A percentile compares a stretch with the other conserved stretches of the same genome.
Conservation (phyloP, 2,797 vertebrate species). For the Pangasius mekongensis region DNA sequence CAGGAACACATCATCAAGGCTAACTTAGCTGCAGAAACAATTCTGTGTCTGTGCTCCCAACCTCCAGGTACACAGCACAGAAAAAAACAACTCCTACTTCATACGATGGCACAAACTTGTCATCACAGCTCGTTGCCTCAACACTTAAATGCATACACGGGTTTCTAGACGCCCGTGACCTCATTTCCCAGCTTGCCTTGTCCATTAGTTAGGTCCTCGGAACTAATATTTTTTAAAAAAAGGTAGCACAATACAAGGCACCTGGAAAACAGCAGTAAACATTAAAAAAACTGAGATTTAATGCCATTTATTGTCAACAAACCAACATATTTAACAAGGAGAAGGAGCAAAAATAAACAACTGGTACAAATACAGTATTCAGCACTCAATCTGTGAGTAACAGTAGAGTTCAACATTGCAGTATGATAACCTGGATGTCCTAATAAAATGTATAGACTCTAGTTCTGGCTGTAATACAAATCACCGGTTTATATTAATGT, state of each 20-base stretch:
- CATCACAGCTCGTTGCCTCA: slow-evolving; percentile 44
- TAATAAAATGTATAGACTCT: background rate
- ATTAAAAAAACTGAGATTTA: background rate
- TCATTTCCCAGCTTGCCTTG: slow-evolving; percentile 22
- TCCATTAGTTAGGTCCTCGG: slow-evolving; percentile 24
- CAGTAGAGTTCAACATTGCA: background rate
- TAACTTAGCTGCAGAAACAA: background rate
- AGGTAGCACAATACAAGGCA: background rate
- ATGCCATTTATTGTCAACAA: background rate
- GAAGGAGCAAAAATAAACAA: background rate
- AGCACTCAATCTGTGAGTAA: background rate
- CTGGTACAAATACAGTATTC: background rate
- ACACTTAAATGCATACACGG: slow-evolving; percentile 13
- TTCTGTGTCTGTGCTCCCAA: slow-evolving; percentile 23
- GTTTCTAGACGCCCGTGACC: slow-evolving; percentile 17
- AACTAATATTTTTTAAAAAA: slow-evolving; percentile 25
- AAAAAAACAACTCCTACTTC: slow-evolving; percentile 32
- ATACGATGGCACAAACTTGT: slow-evolving; percentile 42
- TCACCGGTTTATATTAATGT: background rate
- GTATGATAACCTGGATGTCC: background rate
- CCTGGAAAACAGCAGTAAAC: slow-evolving; percentile 2
- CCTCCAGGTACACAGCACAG: slow-evolving; percentile 33
- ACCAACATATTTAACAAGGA: background rate
- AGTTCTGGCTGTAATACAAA: background rate
- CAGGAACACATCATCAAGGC: slow-evolving; percentile 14